phyloP scores from a whole-genome alignment of 1,140 invertebrate genomes.

The Matsumurasca onukii region DNA sequence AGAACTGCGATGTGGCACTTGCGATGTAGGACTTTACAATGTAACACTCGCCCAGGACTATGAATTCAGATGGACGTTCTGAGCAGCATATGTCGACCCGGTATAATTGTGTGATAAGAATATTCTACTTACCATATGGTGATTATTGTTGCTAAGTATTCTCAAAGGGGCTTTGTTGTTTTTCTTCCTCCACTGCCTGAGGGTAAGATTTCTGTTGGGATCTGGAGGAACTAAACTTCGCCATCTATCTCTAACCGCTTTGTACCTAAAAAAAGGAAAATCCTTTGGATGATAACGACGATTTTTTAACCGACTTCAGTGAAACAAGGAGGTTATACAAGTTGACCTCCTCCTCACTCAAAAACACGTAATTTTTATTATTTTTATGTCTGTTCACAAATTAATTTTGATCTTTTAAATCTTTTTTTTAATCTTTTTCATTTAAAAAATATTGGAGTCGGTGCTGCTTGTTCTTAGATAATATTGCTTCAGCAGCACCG shows the following conservation, averaged over 20 bases:
- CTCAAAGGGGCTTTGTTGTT: neutral
- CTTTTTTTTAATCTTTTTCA: neutral
- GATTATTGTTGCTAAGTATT: neutral
- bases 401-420: neutral
- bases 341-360: neutral
- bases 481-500: too few relatives aligned
- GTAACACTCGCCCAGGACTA: too few relatives aligned
- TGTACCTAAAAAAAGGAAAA: neutral
- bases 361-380: neutral
- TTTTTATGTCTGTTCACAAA: neutral
- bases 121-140: neutral
- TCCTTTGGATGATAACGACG: neutral
- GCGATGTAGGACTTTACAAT: too few relatives aligned
- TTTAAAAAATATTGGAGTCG: neutral
- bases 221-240: slow-evolving; percentile 8
- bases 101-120: too few relatives aligned
- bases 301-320: neutral
- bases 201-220: slow-evolving; percentile 13
- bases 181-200: neutral
- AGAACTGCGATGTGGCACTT: too few relatives aligned
- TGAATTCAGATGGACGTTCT: too few relatives aligned
- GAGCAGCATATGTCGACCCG: too few relatives aligned
- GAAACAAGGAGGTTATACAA: too few relatives aligned
- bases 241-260: slow-evolving; percentile 20
- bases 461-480: too few relatives aligned